Evolutionary conservation across 2,797 vertebrate genomes (phyloP), one percentile per base, ranked within the genome.

Genomic region (Vultur gryphus): DNA sequence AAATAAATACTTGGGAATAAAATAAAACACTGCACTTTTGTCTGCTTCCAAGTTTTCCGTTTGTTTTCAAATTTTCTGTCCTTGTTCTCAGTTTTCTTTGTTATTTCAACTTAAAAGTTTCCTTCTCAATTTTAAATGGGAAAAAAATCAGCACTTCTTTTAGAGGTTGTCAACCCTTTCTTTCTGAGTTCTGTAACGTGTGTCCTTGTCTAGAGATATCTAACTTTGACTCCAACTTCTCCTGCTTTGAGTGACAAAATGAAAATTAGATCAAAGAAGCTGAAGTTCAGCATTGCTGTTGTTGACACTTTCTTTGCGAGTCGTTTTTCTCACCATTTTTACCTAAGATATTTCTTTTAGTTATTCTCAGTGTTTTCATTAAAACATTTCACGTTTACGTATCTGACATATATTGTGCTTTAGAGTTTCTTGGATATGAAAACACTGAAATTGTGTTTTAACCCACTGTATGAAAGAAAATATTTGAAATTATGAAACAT

Each of bases 211-310:
- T 73, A 72, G 35, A 59, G 35, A 89, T 66, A 92, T 8, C 64
- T 80, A 85, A 77, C 79, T 92, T 84, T 55, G 39, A 82, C 51
- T 85, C 37, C 37, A 89, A 24, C 49, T 90, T 89, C 17, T 79
- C 31, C 70, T 37, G 28, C 65, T 86, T 43, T 84, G 67, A 87
- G 69, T 85, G 79, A 90, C 83, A 94, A 94, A 93, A 89, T 17
- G 31, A 87, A 95, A 90, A 90, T 71, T 75, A 81, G 52, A 94
- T 81, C 72, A 94, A 88, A 84, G 72, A 29, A 91, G 18, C n/a
- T 70, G 25, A 43, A 87, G 48, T 64, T 83, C 59, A 87, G 44
- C 31, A 67, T 39, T 86, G 55, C 33, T 79, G 49, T 19, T 94
- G 46, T 79, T 89, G 82, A 77, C 26, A 57, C 7, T 41, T 83